Percentiles rank a stretch among this genome's conserved stretches.
Conservation (phyloP, 2,888 invertebrate species). For the Microdon myrmicae region DNA sequence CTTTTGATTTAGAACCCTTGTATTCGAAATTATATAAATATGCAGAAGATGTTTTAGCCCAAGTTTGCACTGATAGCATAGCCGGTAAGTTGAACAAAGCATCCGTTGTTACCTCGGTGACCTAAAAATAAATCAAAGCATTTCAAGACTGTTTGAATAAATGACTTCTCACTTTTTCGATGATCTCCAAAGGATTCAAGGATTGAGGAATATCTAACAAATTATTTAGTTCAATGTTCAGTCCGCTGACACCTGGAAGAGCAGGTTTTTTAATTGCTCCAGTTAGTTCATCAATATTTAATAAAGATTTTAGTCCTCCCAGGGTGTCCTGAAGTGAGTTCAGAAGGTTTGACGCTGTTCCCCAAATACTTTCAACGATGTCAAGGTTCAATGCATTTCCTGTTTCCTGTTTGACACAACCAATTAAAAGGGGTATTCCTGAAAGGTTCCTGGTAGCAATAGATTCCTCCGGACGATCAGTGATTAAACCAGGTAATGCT, state of each 20-base stretch:
- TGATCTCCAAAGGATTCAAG: slow-evolving; percentile 58
- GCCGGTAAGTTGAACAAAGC: slow-evolving; percentile 82
- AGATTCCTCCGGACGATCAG: slow-evolving; percentile 72
- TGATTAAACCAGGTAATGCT: slow-evolving; percentile 74
- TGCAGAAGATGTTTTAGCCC: slow-evolving; percentile 74
- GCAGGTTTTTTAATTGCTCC: slow-evolving; percentile 59
- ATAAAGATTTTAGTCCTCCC: slow-evolving; percentile 57
- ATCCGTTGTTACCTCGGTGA: slow-evolving; percentile 71
- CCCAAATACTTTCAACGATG: slow-evolving; percentile 58
- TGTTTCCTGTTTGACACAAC: slow-evolving; percentile 80
- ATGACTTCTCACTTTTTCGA: slow-evolving; percentile 57
- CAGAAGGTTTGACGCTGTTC: slow-evolving; percentile 61
- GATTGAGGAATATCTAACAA: slow-evolving; percentile 61
- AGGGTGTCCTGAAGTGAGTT: slow-evolving; percentile 58
- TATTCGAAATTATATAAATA: slow-evolving; percentile 83
- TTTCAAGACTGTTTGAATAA: not conserved
- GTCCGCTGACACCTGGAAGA: slow-evolving; percentile 58
- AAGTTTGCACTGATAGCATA: slow-evolving; percentile 76
- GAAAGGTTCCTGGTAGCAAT: slow-evolving; percentile 70
- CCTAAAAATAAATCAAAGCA: slow-evolving; percentile 35
- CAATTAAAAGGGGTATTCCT: slow-evolving; percentile 76
- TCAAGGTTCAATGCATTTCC: slow-evolving; percentile 61
- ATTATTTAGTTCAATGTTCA: slow-evolving; percentile 60
- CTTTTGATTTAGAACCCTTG: slow-evolving; percentile 71
- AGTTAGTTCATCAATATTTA: slow-evolving; percentile 59